A percentile compares a stretch with the other conserved stretches of the same genome.
phyloP scores from a whole-genome alignment of 2,797 vertebrate genomes.

The Chiroxiphia lanceolata region DNA sequence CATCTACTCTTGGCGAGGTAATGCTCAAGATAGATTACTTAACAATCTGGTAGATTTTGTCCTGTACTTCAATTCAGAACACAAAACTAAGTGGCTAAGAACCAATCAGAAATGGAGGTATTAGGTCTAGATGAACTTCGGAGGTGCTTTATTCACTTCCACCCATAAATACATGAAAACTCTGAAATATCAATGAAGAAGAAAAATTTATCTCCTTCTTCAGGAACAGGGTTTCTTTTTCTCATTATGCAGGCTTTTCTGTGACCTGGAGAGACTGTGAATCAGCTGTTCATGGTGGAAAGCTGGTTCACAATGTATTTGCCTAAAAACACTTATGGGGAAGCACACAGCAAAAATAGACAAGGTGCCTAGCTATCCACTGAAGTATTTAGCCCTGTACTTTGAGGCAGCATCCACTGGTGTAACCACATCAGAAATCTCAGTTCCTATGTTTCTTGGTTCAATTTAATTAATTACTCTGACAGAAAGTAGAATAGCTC shows the following conservation, averaged over 20 bases:
- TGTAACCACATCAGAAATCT: background rate
- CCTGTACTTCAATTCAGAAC: background rate
- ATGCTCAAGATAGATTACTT: background rate
- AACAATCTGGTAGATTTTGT: accelerated
- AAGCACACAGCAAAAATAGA: background rate
- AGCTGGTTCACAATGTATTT: background rate
- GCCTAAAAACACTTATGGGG: background rate
- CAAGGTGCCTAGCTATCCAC: background rate
- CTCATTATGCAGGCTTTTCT: background rate
- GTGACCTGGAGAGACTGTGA: background rate
- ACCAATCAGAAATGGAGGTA: background rate
- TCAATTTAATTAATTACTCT: background rate
- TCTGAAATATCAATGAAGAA: background rate
- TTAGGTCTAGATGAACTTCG: background rate
- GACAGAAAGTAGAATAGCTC: background rate
- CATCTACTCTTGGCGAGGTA: background rate
- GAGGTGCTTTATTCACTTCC: background rate
- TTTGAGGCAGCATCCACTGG: background rate
- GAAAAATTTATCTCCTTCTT: background rate
- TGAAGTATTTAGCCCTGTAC: background rate
- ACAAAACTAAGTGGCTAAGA: background rate
- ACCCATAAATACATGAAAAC: background rate
- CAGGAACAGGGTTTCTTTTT: background rate
- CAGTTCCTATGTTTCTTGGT: background rate
- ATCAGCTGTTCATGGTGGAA: background rate